Percentiles rank a stretch among this genome's conserved stretches.
Conservation (phyloP, 23 tunicate genomes). For the Ciona savignyi region DNA sequence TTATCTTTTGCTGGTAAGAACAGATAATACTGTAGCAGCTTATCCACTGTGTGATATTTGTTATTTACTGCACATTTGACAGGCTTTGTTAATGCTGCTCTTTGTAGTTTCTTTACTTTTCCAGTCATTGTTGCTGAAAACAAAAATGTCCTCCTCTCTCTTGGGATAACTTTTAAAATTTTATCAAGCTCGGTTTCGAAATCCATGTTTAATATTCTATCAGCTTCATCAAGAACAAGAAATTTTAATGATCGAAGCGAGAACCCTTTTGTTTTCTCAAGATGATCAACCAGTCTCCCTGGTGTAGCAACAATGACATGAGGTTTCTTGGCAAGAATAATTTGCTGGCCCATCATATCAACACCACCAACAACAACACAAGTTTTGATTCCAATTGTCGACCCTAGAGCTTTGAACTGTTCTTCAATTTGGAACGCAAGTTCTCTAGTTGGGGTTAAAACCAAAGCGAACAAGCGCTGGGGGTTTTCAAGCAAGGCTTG, state of each 20-base stretch:
- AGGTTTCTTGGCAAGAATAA: slow-evolving; percentile 84
- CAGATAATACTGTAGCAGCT: slow-evolving; percentile 62
- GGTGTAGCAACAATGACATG: slow-evolving; percentile 94
- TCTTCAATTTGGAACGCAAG: slow-evolving; percentile 93
- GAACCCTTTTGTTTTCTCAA: slow-evolving; percentile 93
- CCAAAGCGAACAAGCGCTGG: slow-evolving; percentile 62
- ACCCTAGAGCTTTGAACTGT: slow-evolving; percentile 91
- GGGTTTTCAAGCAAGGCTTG: slow-evolving; percentile 80
- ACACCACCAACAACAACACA: slow-evolving; percentile 87
- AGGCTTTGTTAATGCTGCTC: slow-evolving; percentile 87
- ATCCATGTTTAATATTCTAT: slow-evolving; percentile 89
- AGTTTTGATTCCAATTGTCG: slow-evolving; percentile 77
- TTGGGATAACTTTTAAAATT: slow-evolving; percentile 74
- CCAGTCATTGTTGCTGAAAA: slow-evolving; percentile 98
- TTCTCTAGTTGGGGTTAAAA: slow-evolving; percentile 92
- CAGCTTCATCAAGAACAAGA: slow-evolving; percentile 92
- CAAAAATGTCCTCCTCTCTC: slow-evolving; percentile 77
- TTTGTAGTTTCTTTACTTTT: slow-evolving; percentile 86
- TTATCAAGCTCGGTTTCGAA: slow-evolving; percentile 81
- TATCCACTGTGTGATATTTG: slow-evolving; percentile 86
- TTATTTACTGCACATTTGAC: slow-evolving; percentile 87
- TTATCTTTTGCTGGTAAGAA: slow-evolving; percentile 88
- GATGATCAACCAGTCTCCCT: slow-evolving; percentile 87
- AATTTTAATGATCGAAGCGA: slow-evolving; percentile 56
- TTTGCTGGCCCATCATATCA: slow-evolving; percentile 76